Evolutionary conservation across 2,113 vertebrate species (phyloP), one percentile per base, ranked within the genome.

Genomic region (Lucifuga dentata): DNA sequence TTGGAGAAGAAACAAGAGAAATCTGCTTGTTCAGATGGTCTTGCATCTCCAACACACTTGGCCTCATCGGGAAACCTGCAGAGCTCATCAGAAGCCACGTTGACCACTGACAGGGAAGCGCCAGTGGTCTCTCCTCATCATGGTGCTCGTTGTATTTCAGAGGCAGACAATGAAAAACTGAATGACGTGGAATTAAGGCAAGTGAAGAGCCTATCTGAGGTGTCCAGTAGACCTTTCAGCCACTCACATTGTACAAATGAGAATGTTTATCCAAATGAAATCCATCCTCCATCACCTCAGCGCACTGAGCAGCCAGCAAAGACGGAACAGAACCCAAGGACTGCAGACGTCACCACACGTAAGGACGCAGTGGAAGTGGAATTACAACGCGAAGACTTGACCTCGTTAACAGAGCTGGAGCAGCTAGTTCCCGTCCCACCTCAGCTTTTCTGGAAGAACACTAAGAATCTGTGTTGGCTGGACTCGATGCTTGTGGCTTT

Each of bases 401-500:
- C 44, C 7, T 10, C 15, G 0, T 1, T n/a, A 19, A 39, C 2
- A 0, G 50, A 75, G 50, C 26, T 39, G 0, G 21, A 63, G 5
- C 62, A 85, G 17, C 46, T 88, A 15, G 77, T 86, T 2, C 32
- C 78, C 16, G 60, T 71, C 52, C 86, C 70, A 0, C 19, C 35
- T 39, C 73, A 64, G 41, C 78, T 97, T 35, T 95, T 98, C 46
- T 99, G 97, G 96, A 94, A 67, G 72, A 97, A 95, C 40, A 9
- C 10, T 0, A 50, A 89, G 68, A 92, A 93, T 26, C 85, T 97
- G 20, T 97, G 95, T 80, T 99, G 98, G 98, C 82, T 99, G 86
- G 93, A 98, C 80, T 94, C 94, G 0, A 80, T 98, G 87, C 85
- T 99, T 23, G 94, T 93, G 12, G 89, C 90, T 17, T 53, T 99